Percentiles rank a stretch among this genome's conserved stretches.
These are phyloP conservation scores for Dorcus hopei DNA, from an alignment of 2,888 invertebrate genomes.

Conservation along the genomic window DNA sequence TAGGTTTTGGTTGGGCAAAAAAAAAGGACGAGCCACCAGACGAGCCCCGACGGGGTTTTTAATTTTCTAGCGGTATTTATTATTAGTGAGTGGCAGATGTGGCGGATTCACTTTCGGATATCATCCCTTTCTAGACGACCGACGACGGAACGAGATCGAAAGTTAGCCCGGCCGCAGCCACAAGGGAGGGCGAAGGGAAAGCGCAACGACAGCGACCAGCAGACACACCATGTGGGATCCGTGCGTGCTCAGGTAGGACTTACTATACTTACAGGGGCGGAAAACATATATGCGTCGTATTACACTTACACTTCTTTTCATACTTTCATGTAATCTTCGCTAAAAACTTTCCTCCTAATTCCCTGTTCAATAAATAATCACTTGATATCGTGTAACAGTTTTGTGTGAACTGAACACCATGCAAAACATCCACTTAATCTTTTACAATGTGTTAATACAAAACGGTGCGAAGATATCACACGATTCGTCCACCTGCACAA, in stretches of 20 bases:
- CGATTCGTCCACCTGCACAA: too few species aligned
- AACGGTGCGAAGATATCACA: too few species aligned
- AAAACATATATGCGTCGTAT: constrained; percentile 19
- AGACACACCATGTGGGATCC: constrained; percentile 31
- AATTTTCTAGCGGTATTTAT: constrained; percentile 3
- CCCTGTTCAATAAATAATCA: too few species aligned
- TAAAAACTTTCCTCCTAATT: too few species aligned
- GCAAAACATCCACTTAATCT: too few species aligned
- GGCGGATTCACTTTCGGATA: constrained; percentile 19
- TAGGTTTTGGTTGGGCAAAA: too few species aligned
- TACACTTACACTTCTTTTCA: background rate
- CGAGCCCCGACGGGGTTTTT: too few species aligned
- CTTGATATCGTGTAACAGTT: too few species aligned
- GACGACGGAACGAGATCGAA: constrained; percentile 29
- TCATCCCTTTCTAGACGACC: constrained; percentile 20
- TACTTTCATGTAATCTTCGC: too few species aligned
- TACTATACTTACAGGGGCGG: constrained; percentile 8
- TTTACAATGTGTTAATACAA: too few species aligned
- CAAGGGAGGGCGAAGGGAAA: constrained; percentile 16
- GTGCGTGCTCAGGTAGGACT: constrained; percentile 29
- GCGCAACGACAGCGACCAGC: constrained; percentile 20
- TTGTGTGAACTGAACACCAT: too few species aligned
- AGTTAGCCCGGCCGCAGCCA: constrained; percentile 20
- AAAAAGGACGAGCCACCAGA: too few species aligned
- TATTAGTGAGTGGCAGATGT: constrained; percentile 16